These are phyloP conservation scores for Diploptera punctata DNA, from an alignment of 2,888 invertebrate genomes.

Conservation along the genomic window DNA sequence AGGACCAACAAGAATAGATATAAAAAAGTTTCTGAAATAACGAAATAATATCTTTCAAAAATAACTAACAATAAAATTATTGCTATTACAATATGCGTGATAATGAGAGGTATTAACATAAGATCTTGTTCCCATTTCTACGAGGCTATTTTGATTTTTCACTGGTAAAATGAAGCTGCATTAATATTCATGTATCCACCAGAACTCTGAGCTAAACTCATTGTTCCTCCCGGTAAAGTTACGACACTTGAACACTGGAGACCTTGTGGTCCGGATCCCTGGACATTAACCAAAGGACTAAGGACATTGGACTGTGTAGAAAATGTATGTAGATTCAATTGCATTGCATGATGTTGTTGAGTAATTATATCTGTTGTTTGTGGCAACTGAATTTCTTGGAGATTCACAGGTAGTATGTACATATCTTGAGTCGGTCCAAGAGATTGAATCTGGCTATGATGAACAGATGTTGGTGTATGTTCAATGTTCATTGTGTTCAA, in stretches of 20 bases:
- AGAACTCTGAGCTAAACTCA: conserved; percentile 33
- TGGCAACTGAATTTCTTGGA: conserved; percentile 30
- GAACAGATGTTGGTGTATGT: not conserved
- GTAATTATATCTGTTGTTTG: conserved; percentile 27
- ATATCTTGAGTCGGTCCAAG: conserved; percentile 25
- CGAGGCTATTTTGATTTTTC: not conserved
- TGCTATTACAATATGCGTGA: too few relatives aligned
- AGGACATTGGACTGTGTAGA: conserved; percentile 29
- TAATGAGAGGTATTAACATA: too few relatives aligned
- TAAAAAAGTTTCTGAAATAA: too few relatives aligned
- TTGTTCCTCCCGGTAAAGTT: conserved; percentile 30
- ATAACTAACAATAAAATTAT: too few relatives aligned
- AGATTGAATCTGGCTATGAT: conserved; percentile 9
- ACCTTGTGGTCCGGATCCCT: conserved; percentile 6
- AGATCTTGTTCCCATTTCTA: conserved; percentile 6
- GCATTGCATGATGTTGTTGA: conserved; percentile 38
- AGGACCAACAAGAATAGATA: too few relatives aligned
- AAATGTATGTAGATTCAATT: conserved; percentile 37
- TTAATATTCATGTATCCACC: conserved; percentile 36
- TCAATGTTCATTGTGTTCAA: conserved; percentile 4
- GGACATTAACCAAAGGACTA: conserved; percentile 33
- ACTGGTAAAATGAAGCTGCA: conserved; percentile 35
- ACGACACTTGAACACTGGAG: conserved; percentile 32
- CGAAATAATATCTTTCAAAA: too few relatives aligned
- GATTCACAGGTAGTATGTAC: conserved; percentile 36